These are phyloP conservation scores for Bombus balteatus DNA, from an alignment of 1,140 invertebrate genomes.

Conservation along the genomic window DNA sequence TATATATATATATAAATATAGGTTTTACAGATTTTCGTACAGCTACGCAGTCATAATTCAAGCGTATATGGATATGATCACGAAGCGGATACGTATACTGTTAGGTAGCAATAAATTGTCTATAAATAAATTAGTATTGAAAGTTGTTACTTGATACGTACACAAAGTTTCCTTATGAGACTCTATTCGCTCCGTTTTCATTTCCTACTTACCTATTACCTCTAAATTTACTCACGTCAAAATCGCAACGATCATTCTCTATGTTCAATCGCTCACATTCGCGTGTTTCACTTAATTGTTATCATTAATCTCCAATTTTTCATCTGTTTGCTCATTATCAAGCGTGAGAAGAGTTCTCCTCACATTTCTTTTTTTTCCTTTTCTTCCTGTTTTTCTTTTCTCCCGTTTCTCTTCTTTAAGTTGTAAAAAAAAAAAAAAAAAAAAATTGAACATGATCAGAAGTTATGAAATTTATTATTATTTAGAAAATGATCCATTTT, in stretches of 20 bases:
- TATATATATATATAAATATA: not conserved
- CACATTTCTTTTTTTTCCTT: not conserved
- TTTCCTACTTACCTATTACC: not conserved
- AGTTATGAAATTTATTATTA: not conserved
- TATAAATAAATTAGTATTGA: slow-evolving; percentile 3
- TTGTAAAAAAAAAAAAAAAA: too few species aligned
- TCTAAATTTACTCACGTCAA: not conserved
- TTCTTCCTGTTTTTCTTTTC: not conserved
- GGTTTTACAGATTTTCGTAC: slow-evolving; percentile 5
- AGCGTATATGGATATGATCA: slow-evolving; percentile 24
- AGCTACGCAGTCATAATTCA: not conserved
- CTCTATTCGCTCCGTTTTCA: not conserved
- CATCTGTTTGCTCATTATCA: not conserved
- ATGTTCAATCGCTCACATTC: not conserved
- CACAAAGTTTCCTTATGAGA: not conserved
- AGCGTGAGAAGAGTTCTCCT: not conserved
- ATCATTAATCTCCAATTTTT: not conserved
- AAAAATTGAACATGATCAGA: not conserved
- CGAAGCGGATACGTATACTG: slow-evolving; percentile 41
- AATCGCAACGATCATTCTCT: not conserved
- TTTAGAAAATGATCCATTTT: not conserved
- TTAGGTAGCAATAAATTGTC: slow-evolving; percentile 43
- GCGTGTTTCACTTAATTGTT: not conserved
- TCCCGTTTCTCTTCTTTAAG: too few species aligned
- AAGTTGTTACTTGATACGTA: slow-evolving; percentile 6